These are phyloP conservation scores for Papilio helenus DNA, from an alignment of 1,140 invertebrate genomes.

Conservation along the genomic window DNA sequence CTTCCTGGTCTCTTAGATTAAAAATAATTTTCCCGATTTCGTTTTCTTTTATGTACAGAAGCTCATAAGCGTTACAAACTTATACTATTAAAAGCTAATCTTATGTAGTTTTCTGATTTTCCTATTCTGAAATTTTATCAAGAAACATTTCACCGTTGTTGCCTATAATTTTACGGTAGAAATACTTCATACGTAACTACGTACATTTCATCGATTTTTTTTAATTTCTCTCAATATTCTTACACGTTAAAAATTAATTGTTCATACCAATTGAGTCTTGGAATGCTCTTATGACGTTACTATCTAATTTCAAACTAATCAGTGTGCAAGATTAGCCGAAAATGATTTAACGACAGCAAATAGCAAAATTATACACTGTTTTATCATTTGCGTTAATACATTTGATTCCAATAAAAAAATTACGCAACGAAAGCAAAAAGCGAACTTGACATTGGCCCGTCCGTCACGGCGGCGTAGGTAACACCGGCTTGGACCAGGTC, in stretches of 20 bases:
- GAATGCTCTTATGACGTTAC: not conserved
- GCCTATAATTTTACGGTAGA: too few relatives aligned
- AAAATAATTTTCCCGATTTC: not conserved
- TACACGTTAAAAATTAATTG: not conserved
- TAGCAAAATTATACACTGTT: not conserved
- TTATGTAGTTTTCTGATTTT: not conserved
- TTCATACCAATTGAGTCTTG: not conserved
- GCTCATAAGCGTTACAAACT: not conserved
- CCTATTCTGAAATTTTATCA: not conserved
- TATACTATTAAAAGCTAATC: too few relatives aligned
- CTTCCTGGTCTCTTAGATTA: not conserved
- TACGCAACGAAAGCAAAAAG: conserved; percentile 36
- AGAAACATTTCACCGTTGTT: too few relatives aligned
- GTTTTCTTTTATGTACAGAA: not conserved
- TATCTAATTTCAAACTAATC: not conserved
- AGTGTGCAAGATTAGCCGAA: not conserved
- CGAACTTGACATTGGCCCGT: conserved; percentile 37
- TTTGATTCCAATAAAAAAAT: conserved; percentile 24
- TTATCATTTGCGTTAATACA: conserved; percentile 29
- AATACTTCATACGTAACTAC: too few relatives aligned
- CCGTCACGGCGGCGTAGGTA: conserved; percentile 29
- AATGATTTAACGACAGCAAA: not conserved
- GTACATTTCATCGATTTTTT: not conserved
- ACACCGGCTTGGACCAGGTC: conserved; percentile 29
- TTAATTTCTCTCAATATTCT: too few relatives aligned